phyloP scores from a whole-genome alignment of 2,888 invertebrate species.

The Heliconius aoede region DNA sequence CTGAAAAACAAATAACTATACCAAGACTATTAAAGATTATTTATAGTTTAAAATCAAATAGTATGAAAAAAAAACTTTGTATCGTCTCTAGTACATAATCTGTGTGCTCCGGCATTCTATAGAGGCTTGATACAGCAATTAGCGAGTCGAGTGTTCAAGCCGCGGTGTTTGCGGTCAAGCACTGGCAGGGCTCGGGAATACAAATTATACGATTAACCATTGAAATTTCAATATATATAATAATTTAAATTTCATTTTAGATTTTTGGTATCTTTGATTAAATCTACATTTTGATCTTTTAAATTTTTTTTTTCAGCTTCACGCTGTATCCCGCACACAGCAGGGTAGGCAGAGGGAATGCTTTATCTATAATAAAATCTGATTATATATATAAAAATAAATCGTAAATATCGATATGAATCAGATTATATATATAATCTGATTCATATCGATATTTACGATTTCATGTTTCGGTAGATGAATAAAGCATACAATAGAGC shows the following conservation, averaged over 20 bases:
- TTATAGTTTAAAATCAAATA: conserved; percentile 7
- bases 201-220: conserved; percentile 27
- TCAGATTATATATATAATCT: not conserved
- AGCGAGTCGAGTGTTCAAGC: conserved; percentile 28
- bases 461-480: conserved; percentile 9
- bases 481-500: conserved; percentile 11
- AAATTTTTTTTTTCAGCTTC: too few relatives aligned
- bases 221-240: conserved; percentile 11
- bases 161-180: conserved; percentile 35
- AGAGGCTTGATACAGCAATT: conserved; percentile 34
- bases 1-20: not conserved
- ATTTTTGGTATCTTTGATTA: conserved; percentile 5
- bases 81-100: conserved; percentile 17
- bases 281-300: not conserved
- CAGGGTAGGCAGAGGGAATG: too few relatives aligned
- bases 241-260: not conserved
- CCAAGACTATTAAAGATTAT: not conserved
- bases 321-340: too few relatives aligned
- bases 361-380: too few relatives aligned
- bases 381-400: too few relatives aligned
- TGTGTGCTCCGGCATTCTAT: conserved; percentile 20
- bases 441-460: conserved; percentile 3
- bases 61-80: not conserved
- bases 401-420: too few relatives aligned
- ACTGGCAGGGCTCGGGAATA: conserved; percentile 32